Percentiles rank a stretch among this genome's conserved stretches.
Conservation (phyloP, 2,888 invertebrate species). For the Drosophila macrospina region DNA sequence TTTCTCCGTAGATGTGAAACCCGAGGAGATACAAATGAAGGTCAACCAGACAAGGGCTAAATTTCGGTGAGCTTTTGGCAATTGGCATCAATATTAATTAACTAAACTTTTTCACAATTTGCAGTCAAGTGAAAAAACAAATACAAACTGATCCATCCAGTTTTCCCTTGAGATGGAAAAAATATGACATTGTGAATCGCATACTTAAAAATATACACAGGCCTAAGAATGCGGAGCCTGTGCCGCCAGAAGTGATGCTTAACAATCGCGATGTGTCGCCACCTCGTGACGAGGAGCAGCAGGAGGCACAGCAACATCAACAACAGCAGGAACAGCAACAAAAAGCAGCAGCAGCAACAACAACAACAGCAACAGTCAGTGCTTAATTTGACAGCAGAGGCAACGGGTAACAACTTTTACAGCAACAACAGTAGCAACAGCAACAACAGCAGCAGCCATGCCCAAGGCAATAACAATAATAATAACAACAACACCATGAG, state of each 20-base stretch:
- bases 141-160: conserved; percentile 62
- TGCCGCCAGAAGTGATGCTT: conserved; percentile 76
- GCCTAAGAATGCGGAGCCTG: conserved; percentile 81
- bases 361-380: conserved; percentile 39
- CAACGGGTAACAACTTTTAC: conserved; percentile 41
- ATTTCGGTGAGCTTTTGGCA: conserved; percentile 68
- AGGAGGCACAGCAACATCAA: conserved; percentile 22
- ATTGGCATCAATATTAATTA: neutral
- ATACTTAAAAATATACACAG: conserved; percentile 81
- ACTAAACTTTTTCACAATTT: neutral
- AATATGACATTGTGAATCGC: conserved; percentile 76
- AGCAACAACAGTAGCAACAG: conserved; percentile 55
- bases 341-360: conserved; percentile 22
- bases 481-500: conserved; percentile 53
- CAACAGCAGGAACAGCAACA: conserved; percentile 23
- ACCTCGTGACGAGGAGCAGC: conserved; percentile 61
- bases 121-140: conserved; percentile 75
- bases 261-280: conserved; percentile 82
- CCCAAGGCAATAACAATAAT: conserved; percentile 35
- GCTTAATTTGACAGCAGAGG: conserved; percentile 44
- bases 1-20: conserved; percentile 78
- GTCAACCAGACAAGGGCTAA: conserved; percentile 83
- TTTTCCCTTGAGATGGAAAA: conserved; percentile 75
- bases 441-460: conserved; percentile 29
- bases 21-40: conserved; percentile 82